Evolutionary conservation across 2,113 vertebrate species (phyloP).

Genomic region (Pterocles gutturalis): DNA sequence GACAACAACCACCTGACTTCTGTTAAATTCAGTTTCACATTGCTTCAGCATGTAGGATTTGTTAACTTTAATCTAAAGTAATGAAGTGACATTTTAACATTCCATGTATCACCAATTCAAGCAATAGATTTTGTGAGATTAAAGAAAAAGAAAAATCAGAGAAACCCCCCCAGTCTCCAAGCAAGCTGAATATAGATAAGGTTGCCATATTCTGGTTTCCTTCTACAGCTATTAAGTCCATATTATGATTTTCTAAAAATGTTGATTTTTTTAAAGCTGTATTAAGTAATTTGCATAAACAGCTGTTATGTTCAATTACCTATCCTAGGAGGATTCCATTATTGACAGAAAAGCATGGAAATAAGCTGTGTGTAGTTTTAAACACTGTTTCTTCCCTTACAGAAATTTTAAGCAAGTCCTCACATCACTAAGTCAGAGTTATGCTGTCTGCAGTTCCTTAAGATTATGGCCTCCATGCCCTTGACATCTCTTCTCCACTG

Average conservation of each 20-base stretch:
- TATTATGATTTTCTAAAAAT: background rate
- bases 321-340: background rate
- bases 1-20: constrained; percentile 17
- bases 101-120: constrained; percentile 12
- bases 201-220: background rate
- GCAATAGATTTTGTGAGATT: background rate
- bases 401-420: background rate
- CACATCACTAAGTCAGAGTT: background rate
- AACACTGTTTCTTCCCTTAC: background rate
- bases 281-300: background rate
- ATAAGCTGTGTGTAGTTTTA: background rate
- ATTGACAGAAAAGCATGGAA: background rate
- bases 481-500: background rate
- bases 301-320: background rate
- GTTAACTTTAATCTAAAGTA: constrained; percentile 48
- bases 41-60: constrained; percentile 32
- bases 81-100: background rate
- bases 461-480: background rate
- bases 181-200: background rate
- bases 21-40: constrained; percentile 29
- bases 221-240: background rate
- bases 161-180: background rate
- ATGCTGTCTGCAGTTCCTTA: background rate
- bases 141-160: background rate
- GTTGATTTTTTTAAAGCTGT: background rate